Evolutionary conservation across 2,797 vertebrate genomes (phyloP).

Genomic region (Labroides dimidiatus): DNA sequence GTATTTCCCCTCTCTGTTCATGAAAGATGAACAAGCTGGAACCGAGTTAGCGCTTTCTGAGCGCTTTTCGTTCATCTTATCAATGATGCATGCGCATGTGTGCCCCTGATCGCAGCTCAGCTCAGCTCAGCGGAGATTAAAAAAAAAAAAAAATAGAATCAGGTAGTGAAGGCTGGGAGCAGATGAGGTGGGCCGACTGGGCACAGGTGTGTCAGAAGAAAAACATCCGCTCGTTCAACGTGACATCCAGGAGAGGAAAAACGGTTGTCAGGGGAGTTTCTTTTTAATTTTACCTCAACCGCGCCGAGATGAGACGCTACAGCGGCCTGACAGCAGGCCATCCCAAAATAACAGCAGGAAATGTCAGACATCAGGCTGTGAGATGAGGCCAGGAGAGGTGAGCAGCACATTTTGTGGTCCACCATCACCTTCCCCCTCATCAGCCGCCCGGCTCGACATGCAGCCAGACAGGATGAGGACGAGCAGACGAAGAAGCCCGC

Average conservation of each 20-base stretch:
- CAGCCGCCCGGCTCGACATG: slow-evolving; percentile 5
- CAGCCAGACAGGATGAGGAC: slow-evolving; percentile 32
- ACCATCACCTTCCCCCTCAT: not conserved
- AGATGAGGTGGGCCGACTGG: not conserved
- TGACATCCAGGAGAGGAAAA: slow-evolving; percentile 38
- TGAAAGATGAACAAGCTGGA: slow-evolving; percentile 35
- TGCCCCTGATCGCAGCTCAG: slow-evolving; percentile 18
- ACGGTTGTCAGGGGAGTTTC: slow-evolving; percentile 38
- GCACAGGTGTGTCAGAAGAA: slow-evolving; percentile 18
- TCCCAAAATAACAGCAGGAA: slow-evolving; percentile 69
- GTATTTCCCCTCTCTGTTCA: slow-evolving; percentile 24
- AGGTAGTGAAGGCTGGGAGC: not conserved
- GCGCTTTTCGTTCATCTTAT: slow-evolving; percentile 23
- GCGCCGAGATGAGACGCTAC: slow-evolving; percentile 37
- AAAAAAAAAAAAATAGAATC: slow-evolving; percentile 14
- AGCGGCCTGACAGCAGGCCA: slow-evolving; percentile 34
- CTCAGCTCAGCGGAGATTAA: slow-evolving; percentile 23
- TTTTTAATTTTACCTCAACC: slow-evolving; percentile 44
- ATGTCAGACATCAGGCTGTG: slow-evolving; percentile 66
- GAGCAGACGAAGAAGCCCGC: slow-evolving; percentile 15
- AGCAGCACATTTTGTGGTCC: slow-evolving; percentile 29
- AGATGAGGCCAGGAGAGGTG: slow-evolving; percentile 60
- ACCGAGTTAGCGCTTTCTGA: slow-evolving; percentile 27
- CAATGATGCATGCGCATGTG: slow-evolving; percentile 26
- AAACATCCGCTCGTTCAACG: slow-evolving; percentile 42